phyloP scores from a whole-genome alignment of 2,797 vertebrate species.

The Acridotheres tristis region DNA sequence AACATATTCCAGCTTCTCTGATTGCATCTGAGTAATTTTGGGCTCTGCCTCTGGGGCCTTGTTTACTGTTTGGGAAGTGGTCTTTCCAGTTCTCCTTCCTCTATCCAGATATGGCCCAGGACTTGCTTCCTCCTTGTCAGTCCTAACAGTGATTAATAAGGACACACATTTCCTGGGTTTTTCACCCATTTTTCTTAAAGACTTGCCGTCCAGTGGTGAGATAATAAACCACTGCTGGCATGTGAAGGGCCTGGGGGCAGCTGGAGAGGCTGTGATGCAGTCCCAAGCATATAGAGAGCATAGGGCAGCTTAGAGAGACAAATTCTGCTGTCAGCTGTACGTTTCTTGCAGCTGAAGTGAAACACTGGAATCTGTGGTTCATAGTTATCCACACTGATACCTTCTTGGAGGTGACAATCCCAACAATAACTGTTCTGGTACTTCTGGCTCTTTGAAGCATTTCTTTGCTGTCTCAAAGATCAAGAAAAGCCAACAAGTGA shows the following conservation, averaged over 20 bases:
- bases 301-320: not conserved
- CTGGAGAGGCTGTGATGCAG: not conserved
- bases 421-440: not conserved
- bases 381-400: not conserved
- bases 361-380: not conserved
- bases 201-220: not conserved
- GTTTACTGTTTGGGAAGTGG: conserved; percentile 10
- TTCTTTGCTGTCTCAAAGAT: not conserved
- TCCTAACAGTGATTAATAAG: conserved; percentile 63
- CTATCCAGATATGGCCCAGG: not conserved
- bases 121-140: not conserved
- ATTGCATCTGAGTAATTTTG: not conserved
- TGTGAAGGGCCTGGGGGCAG: not conserved
- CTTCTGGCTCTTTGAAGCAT: not conserved
- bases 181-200: conserved; percentile 57
- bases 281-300: not conserved
- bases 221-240: not conserved
- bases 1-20: not conserved
- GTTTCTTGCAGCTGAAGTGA: not conserved
- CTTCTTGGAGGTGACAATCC: not conserved
- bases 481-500: not conserved
- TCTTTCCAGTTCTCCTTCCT: conserved; percentile 27
- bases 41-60: not conserved
- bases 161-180: conserved; percentile 12
- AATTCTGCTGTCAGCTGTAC: not conserved